Evolutionary conservation across 2,888 invertebrate species (phyloP), one percentile per base, ranked within the genome.

Genomic region (Muschampia plurimacula): DNA sequence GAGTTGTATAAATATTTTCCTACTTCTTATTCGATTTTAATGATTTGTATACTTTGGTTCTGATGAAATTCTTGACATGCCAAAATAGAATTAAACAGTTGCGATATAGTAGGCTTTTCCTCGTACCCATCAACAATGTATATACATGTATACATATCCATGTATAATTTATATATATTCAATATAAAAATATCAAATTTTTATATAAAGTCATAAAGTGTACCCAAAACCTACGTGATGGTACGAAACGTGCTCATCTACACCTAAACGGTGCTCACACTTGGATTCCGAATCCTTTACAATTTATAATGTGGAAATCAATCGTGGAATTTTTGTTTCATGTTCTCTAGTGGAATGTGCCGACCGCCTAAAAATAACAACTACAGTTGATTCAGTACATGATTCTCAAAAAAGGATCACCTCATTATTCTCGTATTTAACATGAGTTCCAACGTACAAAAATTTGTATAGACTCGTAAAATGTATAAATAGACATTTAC

Each of bases 161-260:
- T 93, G 93, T 93, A 93, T 93, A 93, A 92, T 93, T 93, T 93
- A 93, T 93, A 93, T 93, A 93, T 93, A 93, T 93, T 92, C 90
- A 93, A 92, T 93, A 93, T 91, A 94, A 94, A 94, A 94, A 94
- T 93, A 93, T 93, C 87, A 93, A 93, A 93, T 93, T 94, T 57
- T 94, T 88, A 93, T 94, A 93, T 93, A 94, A 94, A 94, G 93
- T 93, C 93, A 93, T 93, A 94, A 94, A 94, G 92, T 93, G 94
- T 94, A 94, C 94, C 94, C 94, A 94, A 94, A 94, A 93, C 93
- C 93, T 94, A 94, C 93, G 91, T 91, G 92, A 90, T 93, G 93
- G 93, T 93, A 93, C 93, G 91, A 92, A 91, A 92, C 89, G 92
- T 91, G 89, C 84, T 88, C 84, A 79, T 80, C 82, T 80, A 86